phyloP scores from a whole-genome alignment of 35 echinoderm and acorn worm genomes.

The Ophiothrix spiculata region DNA sequence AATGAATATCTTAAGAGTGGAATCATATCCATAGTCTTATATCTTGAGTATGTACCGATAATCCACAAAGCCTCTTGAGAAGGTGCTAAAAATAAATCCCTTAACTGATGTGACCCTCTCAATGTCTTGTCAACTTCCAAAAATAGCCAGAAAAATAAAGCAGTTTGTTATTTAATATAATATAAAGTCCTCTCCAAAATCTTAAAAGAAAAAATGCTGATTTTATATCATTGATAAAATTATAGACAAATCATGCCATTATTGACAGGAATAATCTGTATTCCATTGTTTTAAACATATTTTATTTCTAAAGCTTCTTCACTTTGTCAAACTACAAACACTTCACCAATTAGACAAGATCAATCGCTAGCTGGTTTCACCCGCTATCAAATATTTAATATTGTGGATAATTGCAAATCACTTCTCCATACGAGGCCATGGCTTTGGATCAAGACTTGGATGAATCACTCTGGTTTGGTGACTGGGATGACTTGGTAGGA shows the following conservation, averaged over 20 bases:
- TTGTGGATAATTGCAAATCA: slow-evolving; percentile 10
- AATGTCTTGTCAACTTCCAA: too few relatives aligned
- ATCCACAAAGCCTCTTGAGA: too few relatives aligned
- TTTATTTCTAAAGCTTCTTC: not conserved
- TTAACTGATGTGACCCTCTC: too few relatives aligned
- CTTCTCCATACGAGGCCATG: not conserved
- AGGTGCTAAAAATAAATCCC: too few relatives aligned
- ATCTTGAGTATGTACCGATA: too few relatives aligned
- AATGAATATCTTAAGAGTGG: too few relatives aligned
- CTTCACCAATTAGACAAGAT: not conserved
- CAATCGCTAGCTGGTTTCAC: not conserved
- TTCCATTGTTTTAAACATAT: not conserved
- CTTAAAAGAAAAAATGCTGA: not conserved
- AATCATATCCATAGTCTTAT: too few relatives aligned
- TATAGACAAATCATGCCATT: not conserved
- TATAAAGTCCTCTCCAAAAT: not conserved
- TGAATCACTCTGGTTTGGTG: not conserved
- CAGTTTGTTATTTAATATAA: not conserved
- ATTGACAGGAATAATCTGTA: not conserved
- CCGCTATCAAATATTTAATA: not conserved
- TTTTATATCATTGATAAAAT: not conserved
- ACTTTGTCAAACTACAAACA: not conserved
- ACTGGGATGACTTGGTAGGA: too few relatives aligned
- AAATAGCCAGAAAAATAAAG: too few relatives aligned
- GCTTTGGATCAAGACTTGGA: not conserved